Evolutionary conservation across 2,888 invertebrate genomes (phyloP), one percentile per base, ranked within the genome.

Genomic region (Caenorhabditis wallacei): DNA sequence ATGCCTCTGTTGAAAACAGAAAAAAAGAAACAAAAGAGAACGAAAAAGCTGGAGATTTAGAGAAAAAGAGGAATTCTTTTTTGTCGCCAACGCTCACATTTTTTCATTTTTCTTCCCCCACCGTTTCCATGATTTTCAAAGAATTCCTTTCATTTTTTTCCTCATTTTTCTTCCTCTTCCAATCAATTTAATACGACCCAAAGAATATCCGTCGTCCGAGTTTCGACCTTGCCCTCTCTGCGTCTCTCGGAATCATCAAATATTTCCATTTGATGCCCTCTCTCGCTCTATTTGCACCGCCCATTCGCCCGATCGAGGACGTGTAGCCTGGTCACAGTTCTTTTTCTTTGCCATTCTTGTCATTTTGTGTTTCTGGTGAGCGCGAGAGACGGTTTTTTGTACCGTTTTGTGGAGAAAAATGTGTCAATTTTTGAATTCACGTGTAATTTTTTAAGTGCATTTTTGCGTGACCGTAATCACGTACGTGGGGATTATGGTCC

Each of bases 141-240:
- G 46, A 48, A 18, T 48, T 48, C 18, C 18, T n/a, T n/a, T n/a
- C 16, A 22, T 26, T 43, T 64, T 22, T 53, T 43, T n/a, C n/a
- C n/a, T n/a, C n/a, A n/a, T n/a, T n/a, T n/a, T n/a, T n/a, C n/a
- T n/a, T n/a, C n/a, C 13, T 1, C 8, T 63, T 66, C 53, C 37
- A 46, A 79, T 66, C 70, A 69, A 69, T 76, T 68, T 20, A 16
- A 57, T 43, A 18, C 64, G 26, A 30, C 48, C 57, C 46, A 46
- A 20, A 64, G 69, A 76, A 70, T 63, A 69, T 64, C 80, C 63
- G n/a, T 43, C 56, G 43, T 74, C 61, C 43, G 64, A 66, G 66
- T 70, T 63, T 71, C 78, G 66, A 68, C 75, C 76, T 75, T 69
- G 76, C 37, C 70, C 82, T 76, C 82, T 71, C 68, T 72, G 63